Evolutionary conservation across 2,888 invertebrate genomes (phyloP).

Genomic region (Chesias legatella): DNA sequence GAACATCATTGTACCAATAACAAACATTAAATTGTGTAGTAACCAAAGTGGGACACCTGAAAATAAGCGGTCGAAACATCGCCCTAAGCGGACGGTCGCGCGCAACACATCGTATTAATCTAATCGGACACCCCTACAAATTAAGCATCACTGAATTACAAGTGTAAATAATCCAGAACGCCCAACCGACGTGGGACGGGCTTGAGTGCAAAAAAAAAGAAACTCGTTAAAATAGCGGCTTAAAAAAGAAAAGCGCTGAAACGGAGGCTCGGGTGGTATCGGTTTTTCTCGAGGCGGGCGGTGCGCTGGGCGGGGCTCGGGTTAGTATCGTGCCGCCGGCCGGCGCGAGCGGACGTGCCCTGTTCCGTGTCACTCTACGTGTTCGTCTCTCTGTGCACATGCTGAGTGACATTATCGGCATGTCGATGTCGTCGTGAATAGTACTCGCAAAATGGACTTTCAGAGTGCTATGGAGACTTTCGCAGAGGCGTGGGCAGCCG

Average conservation of each 20-base stretch:
- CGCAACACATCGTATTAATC: conserved; percentile 39
- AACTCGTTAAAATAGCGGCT: conserved; percentile 79
- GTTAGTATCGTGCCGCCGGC: conserved; percentile 83
- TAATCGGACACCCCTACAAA: conserved; percentile 61
- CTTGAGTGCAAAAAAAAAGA: conserved; percentile 63
- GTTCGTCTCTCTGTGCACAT: conserved; percentile 53
- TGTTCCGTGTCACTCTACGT: conserved; percentile 24
- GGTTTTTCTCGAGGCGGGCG: conserved; percentile 77
- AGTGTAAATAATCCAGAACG: conserved; percentile 79
- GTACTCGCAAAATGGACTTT: conserved; percentile 90
- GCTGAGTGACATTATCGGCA: conserved; percentile 70
- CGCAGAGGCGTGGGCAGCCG: conserved; percentile 98
- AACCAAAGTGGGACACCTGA: conserved; percentile 1
- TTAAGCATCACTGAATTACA: conserved; percentile 73
- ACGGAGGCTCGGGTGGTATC: conserved; percentile 77
- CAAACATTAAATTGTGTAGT: neutral
- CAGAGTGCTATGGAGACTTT: conserved; percentile 99
- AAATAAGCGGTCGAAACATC: conserved; percentile 3
- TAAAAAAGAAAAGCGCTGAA: conserved; percentile 81
- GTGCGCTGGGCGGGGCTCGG: conserved; percentile 74
- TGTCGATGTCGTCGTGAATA: conserved; percentile 75
- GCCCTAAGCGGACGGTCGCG: neutral
- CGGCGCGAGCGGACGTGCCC: conserved; percentile 75
- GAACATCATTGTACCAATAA: no score
- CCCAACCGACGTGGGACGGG: conserved; percentile 78